Evolutionary conservation across 2,797 vertebrate species (phyloP), one percentile per base, ranked within the genome.

Genomic region (Anabacerthia variegaticeps): DNA sequence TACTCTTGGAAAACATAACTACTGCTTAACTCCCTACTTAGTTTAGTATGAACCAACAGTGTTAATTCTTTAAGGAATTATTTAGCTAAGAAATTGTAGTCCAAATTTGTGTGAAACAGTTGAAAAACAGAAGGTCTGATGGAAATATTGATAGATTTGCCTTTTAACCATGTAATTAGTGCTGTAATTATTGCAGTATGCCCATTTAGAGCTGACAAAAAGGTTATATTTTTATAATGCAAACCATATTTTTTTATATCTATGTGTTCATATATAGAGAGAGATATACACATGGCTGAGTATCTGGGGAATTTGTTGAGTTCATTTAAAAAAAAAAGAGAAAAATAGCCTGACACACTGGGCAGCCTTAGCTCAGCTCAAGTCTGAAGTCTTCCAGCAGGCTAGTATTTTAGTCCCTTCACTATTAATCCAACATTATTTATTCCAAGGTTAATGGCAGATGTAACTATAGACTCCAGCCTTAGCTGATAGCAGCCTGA

Each of bases 391-490:
- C 34, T 68, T 48, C 28, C 18, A 37, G 23, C 19, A 17, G 11
- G 12, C 27, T 48, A 69, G 11, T 54, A 36, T 69, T 76, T 85
- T 54, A 85, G 28, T 9, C 18, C 63, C 20, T 67, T 72, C 0
- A 2, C 24, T 91, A 13, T 86, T 65, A 48, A n/a, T 36, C 14
- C 28, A 73, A 73, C 19, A 37, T 69, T 61, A 72, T 78, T 87
- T 87, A 52, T 87, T 82, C 36, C 22, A 63, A 1, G 7, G 39
- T 55, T 84, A 74, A 61, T 43, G 20, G 34, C 43, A 61, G 28
- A 23, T 0, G 0, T 51, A 72, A 34, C 26, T 22, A 23, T 1
- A 48, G 52, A 49, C 17, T 10, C 30, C 24, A 71, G 41, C 20
- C 10, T 22, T 19, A 73, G 27, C 19, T 66, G 23, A 32, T n/a